Conservation (phyloP, 2,113 vertebrate species). For the Upupa epops region DNA sequence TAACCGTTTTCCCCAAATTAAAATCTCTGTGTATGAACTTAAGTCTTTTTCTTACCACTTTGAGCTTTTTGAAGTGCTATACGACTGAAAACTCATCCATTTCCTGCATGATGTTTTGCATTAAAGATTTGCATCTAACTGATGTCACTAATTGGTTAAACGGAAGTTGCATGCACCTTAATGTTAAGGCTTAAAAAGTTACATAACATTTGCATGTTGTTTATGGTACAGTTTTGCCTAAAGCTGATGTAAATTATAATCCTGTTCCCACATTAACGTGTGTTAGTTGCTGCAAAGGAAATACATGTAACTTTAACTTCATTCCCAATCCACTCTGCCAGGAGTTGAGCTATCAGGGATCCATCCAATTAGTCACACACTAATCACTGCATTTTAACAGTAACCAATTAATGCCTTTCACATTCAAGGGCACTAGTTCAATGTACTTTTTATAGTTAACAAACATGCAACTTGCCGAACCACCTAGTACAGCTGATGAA, state of each 20-base stretch:
- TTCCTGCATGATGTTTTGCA: neutral
- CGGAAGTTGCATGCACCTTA: neutral
- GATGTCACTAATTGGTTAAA: neutral
- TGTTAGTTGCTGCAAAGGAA: neutral
- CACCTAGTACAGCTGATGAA: neutral
- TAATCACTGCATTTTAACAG: neutral
- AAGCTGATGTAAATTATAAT: conserved; percentile 5
- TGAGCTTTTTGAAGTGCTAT: neutral
- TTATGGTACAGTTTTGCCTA: neutral
- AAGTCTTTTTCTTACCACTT: neutral
- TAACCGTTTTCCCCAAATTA: neutral
- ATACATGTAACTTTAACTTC: neutral
- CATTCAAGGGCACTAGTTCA: neutral
- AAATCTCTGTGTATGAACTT: neutral
- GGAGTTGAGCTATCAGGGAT: neutral
- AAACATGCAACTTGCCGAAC: neutral
- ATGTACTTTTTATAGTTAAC: neutral
- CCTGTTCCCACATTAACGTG: neutral
- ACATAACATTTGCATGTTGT: neutral
- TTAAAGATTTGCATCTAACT: neutral
- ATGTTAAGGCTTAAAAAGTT: neutral
- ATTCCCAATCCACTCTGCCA: neutral
- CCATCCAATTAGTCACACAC: neutral
- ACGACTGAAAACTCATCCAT: neutral
- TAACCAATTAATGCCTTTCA: neutral